A percentile compares a stretch with the other conserved stretches of the same genome.
Evolutionary conservation across 2,113 vertebrate genomes (phyloP).

Genomic region (Bufo gargarizans): DNA sequence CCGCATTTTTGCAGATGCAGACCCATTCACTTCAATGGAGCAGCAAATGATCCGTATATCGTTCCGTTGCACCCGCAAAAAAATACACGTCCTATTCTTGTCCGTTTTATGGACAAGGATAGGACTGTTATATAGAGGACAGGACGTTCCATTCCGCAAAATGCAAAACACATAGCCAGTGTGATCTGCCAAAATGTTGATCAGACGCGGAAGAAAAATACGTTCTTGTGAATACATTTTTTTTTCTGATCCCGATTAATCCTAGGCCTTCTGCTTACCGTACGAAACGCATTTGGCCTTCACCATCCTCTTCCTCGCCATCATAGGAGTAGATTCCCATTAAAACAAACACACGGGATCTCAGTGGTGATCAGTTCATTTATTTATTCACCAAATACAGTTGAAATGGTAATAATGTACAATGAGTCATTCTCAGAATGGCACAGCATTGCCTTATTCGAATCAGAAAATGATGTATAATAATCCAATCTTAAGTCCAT

Average conservation of each 20-base stretch:
- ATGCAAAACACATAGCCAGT: too few species aligned
- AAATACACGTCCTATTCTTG: too few species aligned
- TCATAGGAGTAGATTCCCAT: background rate
- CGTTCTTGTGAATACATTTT: too few species aligned
- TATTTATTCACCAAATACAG: constrained; percentile 96
- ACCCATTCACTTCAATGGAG: too few species aligned
- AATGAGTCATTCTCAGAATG: constrained; percentile 96
- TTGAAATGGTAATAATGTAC: constrained; percentile 97
- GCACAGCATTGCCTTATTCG: constrained; percentile 87
- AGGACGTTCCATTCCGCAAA: too few species aligned
- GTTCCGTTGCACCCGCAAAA: too few species aligned
- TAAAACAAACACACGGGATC: constrained; percentile 14
- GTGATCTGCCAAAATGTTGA: too few species aligned
- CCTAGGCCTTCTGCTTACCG: background rate
- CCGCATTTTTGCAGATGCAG: too few species aligned
- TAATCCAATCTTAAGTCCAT: constrained; percentile 75
- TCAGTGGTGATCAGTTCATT: constrained; percentile 74
- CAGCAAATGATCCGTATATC: too few species aligned
- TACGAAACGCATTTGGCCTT: background rate
- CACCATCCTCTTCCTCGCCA: background rate
- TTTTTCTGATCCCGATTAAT: background rate
- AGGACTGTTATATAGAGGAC: too few species aligned
- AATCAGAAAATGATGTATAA: constrained; percentile 86
- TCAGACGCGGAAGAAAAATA: too few species aligned
- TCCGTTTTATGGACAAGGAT: too few species aligned